phyloP scores from a whole-genome alignment of 2,113 vertebrate species.

The Sapajus apella region DNA sequence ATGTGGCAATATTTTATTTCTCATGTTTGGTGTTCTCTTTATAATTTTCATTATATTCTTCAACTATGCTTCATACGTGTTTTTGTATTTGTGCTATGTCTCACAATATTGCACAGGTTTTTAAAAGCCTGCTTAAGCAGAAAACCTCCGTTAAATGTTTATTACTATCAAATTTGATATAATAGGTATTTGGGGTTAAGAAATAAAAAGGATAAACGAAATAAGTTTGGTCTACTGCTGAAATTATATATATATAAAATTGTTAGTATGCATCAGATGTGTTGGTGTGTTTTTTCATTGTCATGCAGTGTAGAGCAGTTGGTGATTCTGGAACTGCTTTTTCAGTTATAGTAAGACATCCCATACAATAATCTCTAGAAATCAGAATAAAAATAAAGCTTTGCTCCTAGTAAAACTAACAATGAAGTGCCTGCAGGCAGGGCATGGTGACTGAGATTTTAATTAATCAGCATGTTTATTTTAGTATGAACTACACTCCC shows the following conservation, averaged over 20 bases:
- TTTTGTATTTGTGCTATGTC: not conserved
- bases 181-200: not conserved
- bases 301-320: not conserved
- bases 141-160: not conserved
- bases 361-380: slow-evolving; percentile 11
- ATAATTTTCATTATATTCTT: not conserved
- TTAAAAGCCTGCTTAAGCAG: not conserved
- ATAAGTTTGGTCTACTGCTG: slow-evolving; percentile 25
- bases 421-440: not conserved
- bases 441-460: slow-evolving; percentile 41
- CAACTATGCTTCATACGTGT: not conserved
- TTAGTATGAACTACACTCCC: slow-evolving; percentile 31
- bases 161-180: not conserved
- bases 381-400: not conserved
- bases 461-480: slow-evolving; percentile 63
- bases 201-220: not conserved
- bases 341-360: not conserved
- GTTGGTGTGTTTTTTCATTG: not conserved
- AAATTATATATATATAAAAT: not conserved
- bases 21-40: not conserved
- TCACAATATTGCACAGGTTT: not conserved
- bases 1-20: not conserved
- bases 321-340: not conserved
- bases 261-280: not conserved
- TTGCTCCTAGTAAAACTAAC: not conserved